These are phyloP conservation scores for Thomomys bottae DNA, from an alignment of 2,113 vertebrate species.

Conservation along the genomic window DNA sequence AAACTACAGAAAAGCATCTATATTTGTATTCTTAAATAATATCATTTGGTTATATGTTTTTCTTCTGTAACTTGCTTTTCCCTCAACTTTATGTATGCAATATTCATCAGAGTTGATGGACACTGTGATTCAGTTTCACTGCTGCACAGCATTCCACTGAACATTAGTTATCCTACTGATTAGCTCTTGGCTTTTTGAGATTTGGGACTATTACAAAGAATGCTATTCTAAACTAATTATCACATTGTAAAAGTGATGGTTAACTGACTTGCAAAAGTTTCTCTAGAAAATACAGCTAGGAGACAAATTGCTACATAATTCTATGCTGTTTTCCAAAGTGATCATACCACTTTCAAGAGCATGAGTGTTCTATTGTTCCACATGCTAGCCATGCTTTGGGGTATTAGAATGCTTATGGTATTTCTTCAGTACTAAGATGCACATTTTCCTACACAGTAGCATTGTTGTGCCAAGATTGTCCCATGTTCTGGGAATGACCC, in stretches of 20 bases:
- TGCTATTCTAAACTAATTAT: not conserved
- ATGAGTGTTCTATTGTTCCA: not conserved
- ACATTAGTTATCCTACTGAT: conserved; percentile 10
- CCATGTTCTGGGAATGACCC: no score
- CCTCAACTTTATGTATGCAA: conserved; percentile 22
- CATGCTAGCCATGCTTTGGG: not conserved
- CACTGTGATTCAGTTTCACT: not conserved
- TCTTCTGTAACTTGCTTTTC: conserved; percentile 33
- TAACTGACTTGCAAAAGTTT: not conserved
- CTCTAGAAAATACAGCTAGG: not conserved
- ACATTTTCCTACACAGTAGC: not conserved
- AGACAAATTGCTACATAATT: conserved; percentile 10
- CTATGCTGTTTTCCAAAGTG: not conserved
- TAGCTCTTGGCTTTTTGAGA: not conserved
- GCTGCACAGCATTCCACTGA: not conserved
- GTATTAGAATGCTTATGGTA: not conserved
- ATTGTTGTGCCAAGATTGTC: no score
- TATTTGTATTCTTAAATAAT: conserved; percentile 12
- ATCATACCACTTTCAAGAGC: not conserved
- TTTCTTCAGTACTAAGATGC: conserved; percentile 8
- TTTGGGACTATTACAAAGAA: conserved; percentile 40
- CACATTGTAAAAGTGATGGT: not conserved
- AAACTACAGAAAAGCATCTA: conserved; percentile 44
- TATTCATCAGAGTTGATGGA: not conserved
- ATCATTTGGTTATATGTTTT: not conserved